A percentile compares a stretch with the other conserved stretches of the same genome.
These are phyloP conservation scores for Megastigmus dorsalis DNA, from an alignment of 2,888 invertebrate genomes.

Conservation along the genomic window DNA sequence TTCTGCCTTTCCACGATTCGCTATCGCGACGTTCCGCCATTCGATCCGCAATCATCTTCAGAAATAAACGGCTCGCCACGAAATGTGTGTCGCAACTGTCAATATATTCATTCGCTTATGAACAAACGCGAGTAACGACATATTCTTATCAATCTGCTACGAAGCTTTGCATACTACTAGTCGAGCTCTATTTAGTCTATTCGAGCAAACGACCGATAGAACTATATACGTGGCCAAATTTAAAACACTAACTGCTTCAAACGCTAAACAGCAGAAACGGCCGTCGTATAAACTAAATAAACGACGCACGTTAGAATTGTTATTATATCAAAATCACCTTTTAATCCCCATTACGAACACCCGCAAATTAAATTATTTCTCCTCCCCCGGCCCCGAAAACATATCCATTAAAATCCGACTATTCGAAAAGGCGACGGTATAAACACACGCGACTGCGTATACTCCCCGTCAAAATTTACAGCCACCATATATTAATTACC, in stretches of 20 bases:
- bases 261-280: too few species aligned
- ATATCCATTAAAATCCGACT: too few species aligned
- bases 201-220: too few species aligned
- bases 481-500: conserved; percentile 4
- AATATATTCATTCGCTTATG: neutral
- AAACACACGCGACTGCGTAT: neutral
- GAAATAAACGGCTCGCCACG: conserved; percentile 4
- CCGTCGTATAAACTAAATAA: too few species aligned
- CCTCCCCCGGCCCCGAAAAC: neutral
- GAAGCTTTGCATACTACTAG: too few species aligned
- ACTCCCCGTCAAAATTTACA: neutral
- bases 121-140: neutral
- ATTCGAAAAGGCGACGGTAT: too few species aligned
- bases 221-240: too few species aligned
- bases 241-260: too few species aligned
- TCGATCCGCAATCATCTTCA: conserved; percentile 10
- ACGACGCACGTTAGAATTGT: too few species aligned
- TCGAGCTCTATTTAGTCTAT: too few species aligned
- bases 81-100: conserved; percentile 33
- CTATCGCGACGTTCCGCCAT: neutral
- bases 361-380: neutral
- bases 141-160: neutral
- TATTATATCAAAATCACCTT: too few species aligned
- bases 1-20: neutral
- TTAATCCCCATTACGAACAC: too few species aligned